Conservation (phyloP, 2,113 vertebrate species). For the Protobothrops mucrosquamatus region DNA sequence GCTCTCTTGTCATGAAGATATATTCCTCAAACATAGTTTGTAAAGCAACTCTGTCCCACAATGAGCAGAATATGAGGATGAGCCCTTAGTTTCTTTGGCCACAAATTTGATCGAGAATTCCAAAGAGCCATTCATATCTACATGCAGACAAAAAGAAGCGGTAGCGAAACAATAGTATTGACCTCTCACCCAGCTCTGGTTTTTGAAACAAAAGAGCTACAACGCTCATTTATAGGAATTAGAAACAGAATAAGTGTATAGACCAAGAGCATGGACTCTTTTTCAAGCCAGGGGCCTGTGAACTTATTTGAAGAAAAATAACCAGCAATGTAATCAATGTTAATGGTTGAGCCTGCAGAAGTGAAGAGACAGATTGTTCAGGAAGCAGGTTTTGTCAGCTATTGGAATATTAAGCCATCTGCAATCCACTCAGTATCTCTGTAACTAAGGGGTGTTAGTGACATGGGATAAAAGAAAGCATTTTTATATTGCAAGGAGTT, state of each 20-base stretch:
- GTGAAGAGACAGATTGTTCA: not conserved
- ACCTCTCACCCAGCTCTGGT: not conserved
- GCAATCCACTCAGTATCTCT: not conserved
- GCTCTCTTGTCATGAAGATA: not conserved
- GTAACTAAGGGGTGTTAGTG: not conserved
- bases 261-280: not conserved
- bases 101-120: not conserved
- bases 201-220: not conserved
- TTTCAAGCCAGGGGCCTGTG: not conserved
- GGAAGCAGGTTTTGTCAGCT: not conserved
- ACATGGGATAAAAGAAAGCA: not conserved
- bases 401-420: not conserved
- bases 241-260: not conserved
- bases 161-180: not conserved
- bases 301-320: not conserved
- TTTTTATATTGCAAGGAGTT: not conserved
- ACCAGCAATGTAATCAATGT: not conserved
- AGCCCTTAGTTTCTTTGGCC: not conserved
- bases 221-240: not conserved
- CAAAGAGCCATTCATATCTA: not conserved
- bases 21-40: not conserved
- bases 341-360: not conserved
- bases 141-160: not conserved
- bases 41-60: not conserved
- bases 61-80: not conserved